Evolutionary conservation across 2,113 vertebrate genomes (phyloP), one percentile per base, ranked within the genome.

Genomic region (Coptodon bakossiorum): DNA sequence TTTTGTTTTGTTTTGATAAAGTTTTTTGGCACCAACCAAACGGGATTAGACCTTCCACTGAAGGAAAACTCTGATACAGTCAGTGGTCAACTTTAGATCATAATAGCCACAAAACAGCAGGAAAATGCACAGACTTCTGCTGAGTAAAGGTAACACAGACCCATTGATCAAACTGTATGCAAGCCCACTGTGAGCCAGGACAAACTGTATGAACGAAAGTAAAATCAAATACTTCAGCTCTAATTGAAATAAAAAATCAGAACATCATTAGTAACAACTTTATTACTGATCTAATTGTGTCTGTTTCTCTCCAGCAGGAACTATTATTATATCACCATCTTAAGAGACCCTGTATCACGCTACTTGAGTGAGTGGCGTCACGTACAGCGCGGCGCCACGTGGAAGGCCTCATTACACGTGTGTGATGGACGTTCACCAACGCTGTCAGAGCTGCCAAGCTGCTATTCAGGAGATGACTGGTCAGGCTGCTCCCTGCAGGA

Each of bases 311-410:
- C 73, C 87, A 94, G 57, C 76, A 98, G 98, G 95, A 98, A 99
- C 90, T 99, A 98, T 94, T 98, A 99, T 95, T 99, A 99, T 57
- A 99, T 99, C 91, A 99, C 99, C 56, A 99, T 99, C 91, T 95
- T 99, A 90, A 97, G 99, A 86, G 98, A 99, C 91, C 99, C 98
- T 0, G 98, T 99, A 22, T 99, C 98, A 16, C 97, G 99, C 1
- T 99, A 98, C 95, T 92, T 99, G 90, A 99, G 99, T 0, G 98
- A 99, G 86, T 99, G 98, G 99, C 96, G 98, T 71, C 99, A 99
- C 1, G 99, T 99, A 40, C 98, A 99, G 89, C 97, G 98, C 2
- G 99, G 98, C 3, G 99, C 99, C 0, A 99, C 99, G 0, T 99
- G 99, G 98, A 99, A 99, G 82, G 98, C 98, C 0, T 99, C 98